Base-by-base conservation (phyloP, 2,888 invertebrate species). In the Nomada fabriciana region DNA sequence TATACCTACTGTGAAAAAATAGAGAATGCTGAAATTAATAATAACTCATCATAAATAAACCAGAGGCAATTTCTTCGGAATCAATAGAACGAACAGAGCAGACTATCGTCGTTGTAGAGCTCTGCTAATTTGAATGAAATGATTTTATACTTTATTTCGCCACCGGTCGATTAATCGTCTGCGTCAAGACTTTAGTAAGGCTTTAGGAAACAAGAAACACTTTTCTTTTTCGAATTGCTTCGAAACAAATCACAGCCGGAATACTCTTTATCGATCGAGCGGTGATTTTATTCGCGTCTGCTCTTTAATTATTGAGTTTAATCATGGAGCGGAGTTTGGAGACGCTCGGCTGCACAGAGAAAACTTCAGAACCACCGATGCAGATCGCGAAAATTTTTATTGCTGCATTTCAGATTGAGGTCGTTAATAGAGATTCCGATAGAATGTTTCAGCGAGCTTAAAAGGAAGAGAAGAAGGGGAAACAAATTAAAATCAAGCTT, bases 191-290 rank as follows among this genome's bases (percentile, higher is more conserved):
- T 9, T 50, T 43, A 10, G 63, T 64, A 76, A 69, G 36, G 36
- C 36, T 7, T 52, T 23, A 11, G 36, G 59, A 52, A 60, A 61
- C 65, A 60, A 73, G 65, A 36, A 53, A 20, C 43, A 60, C 64
- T 64, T 52, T 65, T 20, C 52, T 65, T 60, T 53, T 2, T 29
- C 57, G 23, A 25, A 42, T 20, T 43, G 29, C 64, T 59, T 79
- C 25, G 52, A 59, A 79, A 77, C 20, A 59, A 79, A 64, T 70
- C 52, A 52, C 79, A 50, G 64, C 5, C 63, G 29, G 52, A 47
- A 70, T 43, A 7, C 47, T 29, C 36, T 36, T 36, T 18, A 73
- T 73, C 72, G 72, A 73, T 64, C 72, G 23, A 2, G 2, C 29
- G n/a, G 55, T 20, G 64, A 73, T 73, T 73, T 47, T 29, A 47